Percentiles rank a stretch among this genome's conserved stretches.
These are phyloP conservation scores for Chloromyia formosa DNA, from an alignment of 2,888 invertebrate species.

Conservation along the genomic window DNA sequence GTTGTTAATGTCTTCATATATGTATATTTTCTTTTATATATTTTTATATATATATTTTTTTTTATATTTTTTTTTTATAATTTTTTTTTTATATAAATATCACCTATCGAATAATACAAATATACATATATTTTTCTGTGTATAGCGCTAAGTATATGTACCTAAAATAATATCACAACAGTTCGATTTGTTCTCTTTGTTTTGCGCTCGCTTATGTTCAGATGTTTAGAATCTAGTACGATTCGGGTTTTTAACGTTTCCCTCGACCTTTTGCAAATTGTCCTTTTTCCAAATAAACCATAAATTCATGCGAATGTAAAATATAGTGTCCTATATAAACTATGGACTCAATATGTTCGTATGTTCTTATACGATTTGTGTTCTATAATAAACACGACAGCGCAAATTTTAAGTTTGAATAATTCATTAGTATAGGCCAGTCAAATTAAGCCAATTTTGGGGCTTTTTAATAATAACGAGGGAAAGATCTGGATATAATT, in stretches of 20 bases:
- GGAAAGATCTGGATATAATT: too few species aligned
- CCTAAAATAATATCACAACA: conserved; percentile 22
- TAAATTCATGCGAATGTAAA: not conserved
- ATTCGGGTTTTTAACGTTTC: not conserved
- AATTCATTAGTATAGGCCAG: too few species aligned
- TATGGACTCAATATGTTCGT: too few species aligned
- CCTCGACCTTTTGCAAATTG: not conserved
- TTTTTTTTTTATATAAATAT: conserved; percentile 36
- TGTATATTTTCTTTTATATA: too few species aligned
- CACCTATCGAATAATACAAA: conserved; percentile 40
- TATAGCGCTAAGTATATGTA: conserved; percentile 29
- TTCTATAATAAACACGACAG: too few species aligned
- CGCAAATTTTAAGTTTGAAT: too few species aligned
- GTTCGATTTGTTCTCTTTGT: conserved; percentile 16
- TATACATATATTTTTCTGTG: conserved; percentile 24
- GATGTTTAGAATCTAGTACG: not conserved
- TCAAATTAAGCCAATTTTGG: too few species aligned
- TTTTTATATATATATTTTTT: too few species aligned
- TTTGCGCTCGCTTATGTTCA: not conserved
- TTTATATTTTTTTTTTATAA: not conserved
- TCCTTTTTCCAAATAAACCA: not conserved
- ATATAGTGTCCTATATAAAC: too few species aligned
- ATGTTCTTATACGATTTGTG: too few species aligned
- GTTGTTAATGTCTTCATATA: too few species aligned
- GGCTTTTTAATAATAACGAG: too few species aligned